These are phyloP conservation scores for Gadus chalcogrammus DNA, from an alignment of 2,113 vertebrate species.

Conservation along the genomic window DNA sequence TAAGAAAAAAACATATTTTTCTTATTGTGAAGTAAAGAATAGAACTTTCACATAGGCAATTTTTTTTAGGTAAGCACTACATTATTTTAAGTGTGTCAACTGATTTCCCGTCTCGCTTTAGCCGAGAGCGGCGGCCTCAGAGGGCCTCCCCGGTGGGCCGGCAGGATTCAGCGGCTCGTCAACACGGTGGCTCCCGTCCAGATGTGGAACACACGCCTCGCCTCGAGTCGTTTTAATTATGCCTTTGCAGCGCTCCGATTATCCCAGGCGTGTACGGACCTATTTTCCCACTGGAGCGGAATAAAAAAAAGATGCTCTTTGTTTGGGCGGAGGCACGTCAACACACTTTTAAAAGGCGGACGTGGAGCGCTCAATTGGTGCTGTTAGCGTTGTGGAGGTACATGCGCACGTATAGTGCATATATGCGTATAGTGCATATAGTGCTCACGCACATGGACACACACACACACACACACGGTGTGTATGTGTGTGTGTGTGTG, in stretches of 20 bases:
- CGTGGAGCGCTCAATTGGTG: constrained; percentile 39
- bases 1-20: no score
- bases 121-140: no score
- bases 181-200: constrained; percentile 16
- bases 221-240: constrained; percentile 37
- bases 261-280: constrained; percentile 49
- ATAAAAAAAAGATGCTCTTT: constrained; percentile 53
- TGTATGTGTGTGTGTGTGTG: no score
- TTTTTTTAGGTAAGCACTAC: no score
- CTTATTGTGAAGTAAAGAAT: no score
- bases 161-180: constrained; percentile 5
- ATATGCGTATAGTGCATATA: no score
- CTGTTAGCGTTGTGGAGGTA: constrained; percentile 46
- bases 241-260: constrained; percentile 39
- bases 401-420: no score
- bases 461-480: neutral
- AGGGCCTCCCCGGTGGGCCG: no score
- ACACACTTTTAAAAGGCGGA: constrained; percentile 41
- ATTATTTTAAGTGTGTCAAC: no score
- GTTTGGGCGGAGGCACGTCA: constrained; percentile 51
- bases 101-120: no score
- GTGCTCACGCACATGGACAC: constrained; percentile 15
- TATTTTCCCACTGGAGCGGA: constrained; percentile 34
- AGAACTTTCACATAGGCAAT: no score
- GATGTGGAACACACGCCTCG: constrained; percentile 11